These are phyloP conservation scores for Xyliphius kryptos DNA, from an alignment of 2,113 vertebrate genomes.

Conservation along the genomic window DNA sequence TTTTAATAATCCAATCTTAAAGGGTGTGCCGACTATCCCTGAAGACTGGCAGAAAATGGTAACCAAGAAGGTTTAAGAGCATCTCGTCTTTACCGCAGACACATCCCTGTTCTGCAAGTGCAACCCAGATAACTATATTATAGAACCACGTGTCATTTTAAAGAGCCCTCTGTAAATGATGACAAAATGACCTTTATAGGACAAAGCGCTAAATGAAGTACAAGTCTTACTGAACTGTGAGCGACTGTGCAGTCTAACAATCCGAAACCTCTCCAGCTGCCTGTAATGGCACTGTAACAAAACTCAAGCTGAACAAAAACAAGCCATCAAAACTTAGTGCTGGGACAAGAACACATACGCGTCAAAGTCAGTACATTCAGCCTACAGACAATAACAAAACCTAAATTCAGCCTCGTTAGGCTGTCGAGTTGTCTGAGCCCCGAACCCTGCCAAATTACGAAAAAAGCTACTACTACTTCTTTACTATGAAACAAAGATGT, in stretches of 20 bases:
- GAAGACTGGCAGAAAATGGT: slow-evolving; percentile 11
- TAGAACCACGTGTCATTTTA: too few species aligned
- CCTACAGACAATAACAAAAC: not conserved
- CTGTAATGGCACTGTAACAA: slow-evolving; percentile 1
- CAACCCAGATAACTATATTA: too few species aligned
- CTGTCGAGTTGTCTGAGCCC: not conserved
- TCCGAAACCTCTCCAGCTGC: not conserved
- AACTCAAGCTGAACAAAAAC: not conserved
- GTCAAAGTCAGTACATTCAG: slow-evolving; percentile 28
- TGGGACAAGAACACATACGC: not conserved
- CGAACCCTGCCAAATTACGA: too few species aligned
- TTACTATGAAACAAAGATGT: not conserved
- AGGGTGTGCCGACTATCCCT: slow-evolving; percentile 34
- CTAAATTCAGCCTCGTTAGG: not conserved
- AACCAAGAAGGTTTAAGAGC: not conserved
- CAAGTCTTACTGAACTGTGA: not conserved
- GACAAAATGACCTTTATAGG: slow-evolving; percentile 20
- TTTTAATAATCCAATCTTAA: slow-evolving; percentile 23
- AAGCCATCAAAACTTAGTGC: not conserved
- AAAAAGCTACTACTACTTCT: too few species aligned
- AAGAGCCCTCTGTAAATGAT: slow-evolving; percentile 16
- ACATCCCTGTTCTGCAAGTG: too few species aligned
- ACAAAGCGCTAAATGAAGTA: slow-evolving; percentile 19
- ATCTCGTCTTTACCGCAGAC: not conserved
- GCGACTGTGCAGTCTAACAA: too few species aligned